Conservation (phyloP, 2,888 invertebrate genomes). For the Drosophila anomelani region DNA sequence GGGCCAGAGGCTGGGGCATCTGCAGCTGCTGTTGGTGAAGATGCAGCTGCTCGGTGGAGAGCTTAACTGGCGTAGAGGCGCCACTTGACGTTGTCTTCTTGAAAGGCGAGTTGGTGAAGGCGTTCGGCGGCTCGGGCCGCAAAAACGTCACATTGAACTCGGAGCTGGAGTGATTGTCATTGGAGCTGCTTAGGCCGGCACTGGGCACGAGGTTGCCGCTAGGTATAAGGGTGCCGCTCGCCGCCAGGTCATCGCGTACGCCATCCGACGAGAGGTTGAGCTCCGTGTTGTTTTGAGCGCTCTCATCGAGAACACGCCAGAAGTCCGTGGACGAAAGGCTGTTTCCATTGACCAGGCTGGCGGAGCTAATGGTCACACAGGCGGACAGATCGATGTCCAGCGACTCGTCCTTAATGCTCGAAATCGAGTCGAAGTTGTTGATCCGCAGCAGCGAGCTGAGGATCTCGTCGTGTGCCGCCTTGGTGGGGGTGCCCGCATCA, state of each 20-base stretch:
- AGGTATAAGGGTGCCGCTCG: constrained; percentile 41
- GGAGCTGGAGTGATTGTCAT: constrained; percentile 62
- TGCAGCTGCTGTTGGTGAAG: constrained; percentile 48
- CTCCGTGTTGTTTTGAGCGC: constrained; percentile 81
- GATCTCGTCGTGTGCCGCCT: constrained; percentile 82
- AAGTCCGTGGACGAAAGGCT: constrained; percentile 83
- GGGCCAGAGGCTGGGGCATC: constrained; percentile 31
- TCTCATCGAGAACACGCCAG: constrained; percentile 83
- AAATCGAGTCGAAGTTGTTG: constrained; percentile 84
- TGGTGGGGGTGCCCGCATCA: constrained; percentile 75
- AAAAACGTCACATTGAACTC: constrained; percentile 81
- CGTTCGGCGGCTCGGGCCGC: constrained; percentile 77
- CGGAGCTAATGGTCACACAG: constrained; percentile 83
- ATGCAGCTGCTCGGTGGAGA: constrained; percentile 60
- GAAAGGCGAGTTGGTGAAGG: constrained; percentile 77
- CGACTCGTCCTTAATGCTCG: constrained; percentile 84
- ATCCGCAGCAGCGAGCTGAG: constrained; percentile 82
- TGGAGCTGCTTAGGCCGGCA: constrained; percentile 30
- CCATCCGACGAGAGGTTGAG: constrained; percentile 64
- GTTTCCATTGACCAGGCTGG: constrained; percentile 80
- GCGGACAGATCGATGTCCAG: constrained; percentile 84
- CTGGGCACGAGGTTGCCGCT: constrained; percentile 43
- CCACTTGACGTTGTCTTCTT: constrained; percentile 67
- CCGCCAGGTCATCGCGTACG: constrained; percentile 50
- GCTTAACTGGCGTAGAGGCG: constrained; percentile 61